Percentiles rank a stretch among this genome's conserved stretches.
These are phyloP conservation scores for Dinothrombium tinctorium DNA, from an alignment of 1,140 invertebrate species.

Conservation along the genomic window DNA sequence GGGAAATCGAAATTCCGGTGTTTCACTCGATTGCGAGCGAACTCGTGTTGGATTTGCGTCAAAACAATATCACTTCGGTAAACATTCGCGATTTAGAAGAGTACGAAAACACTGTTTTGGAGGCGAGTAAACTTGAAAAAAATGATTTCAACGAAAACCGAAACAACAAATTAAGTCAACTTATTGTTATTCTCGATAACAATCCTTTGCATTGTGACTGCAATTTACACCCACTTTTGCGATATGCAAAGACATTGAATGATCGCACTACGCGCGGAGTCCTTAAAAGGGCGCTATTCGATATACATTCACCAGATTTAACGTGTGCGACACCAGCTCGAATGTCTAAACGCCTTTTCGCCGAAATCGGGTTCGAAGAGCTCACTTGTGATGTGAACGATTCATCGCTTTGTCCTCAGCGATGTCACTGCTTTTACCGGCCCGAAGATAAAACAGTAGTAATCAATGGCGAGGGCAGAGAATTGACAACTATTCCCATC, in stretches of 20 bases:
- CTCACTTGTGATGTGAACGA: conserved; percentile 11
- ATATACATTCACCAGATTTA: background rate
- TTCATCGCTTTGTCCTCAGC: conserved; percentile 8
- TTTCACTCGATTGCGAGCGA: conserved; percentile 6
- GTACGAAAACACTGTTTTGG: conserved; percentile 3
- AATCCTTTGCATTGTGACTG: conserved; percentile 46
- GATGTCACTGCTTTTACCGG: conserved; percentile 10
- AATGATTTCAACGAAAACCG: background rate
- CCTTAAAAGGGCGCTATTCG: conserved; percentile 5
- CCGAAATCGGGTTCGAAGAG: conserved; percentile 2
- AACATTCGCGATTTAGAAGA: conserved; percentile 5
- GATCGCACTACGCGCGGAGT: background rate
- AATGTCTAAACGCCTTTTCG: conserved; percentile 8
- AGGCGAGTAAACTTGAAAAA: background rate
- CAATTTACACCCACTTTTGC: conserved; percentile 25
- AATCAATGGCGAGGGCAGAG: conserved; percentile 10
- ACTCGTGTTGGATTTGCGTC: conserved; percentile 10
- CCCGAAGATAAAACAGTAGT: conserved; percentile 4
- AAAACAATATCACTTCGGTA: conserved; percentile 13
- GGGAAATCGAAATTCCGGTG: conserved; percentile 11
- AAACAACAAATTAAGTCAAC: conserved; percentile 2
- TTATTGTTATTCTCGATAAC: conserved; percentile 23
- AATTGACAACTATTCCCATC: conserved; percentile 13
- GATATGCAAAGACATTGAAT: conserved; percentile 19
- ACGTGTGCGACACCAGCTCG: conserved; percentile 9